Conservation (phyloP, 2,797 vertebrate genomes). For the Macrochelys suwanniensis region DNA sequence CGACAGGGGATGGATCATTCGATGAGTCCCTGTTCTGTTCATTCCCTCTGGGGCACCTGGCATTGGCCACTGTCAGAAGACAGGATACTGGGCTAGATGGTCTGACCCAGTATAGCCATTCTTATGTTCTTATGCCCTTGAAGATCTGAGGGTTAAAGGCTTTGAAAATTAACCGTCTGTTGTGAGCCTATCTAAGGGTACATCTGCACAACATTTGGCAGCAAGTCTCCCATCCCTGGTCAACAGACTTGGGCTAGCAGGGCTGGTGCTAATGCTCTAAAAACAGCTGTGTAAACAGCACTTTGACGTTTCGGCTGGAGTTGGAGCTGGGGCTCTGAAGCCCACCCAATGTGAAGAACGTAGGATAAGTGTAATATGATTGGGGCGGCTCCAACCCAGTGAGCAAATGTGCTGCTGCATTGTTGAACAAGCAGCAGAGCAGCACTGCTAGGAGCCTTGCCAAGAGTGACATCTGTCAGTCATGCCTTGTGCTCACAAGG, state of each 20-base stretch:
- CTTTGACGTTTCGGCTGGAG: not conserved
- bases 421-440: not conserved
- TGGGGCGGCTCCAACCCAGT: not conserved
- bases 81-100: too few species aligned
- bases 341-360: not conserved
- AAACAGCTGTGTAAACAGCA: not conserved
- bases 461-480: rapidly evolving
- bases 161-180: not conserved
- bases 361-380: not conserved
- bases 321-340: not conserved
- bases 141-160: not conserved
- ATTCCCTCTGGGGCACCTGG: too few species aligned
- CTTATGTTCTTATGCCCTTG: not conserved
- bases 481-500: not conserved
- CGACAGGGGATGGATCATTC: too few species aligned
- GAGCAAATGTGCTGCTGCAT: rapidly evolving
- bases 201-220: not conserved
- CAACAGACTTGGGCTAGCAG: not conserved
- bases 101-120: too few species aligned
- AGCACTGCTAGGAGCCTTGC: rapidly evolving
- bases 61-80: too few species aligned
- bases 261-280: not conserved
- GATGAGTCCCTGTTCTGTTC: too few species aligned
- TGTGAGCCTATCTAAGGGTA: not conserved
- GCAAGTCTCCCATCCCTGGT: not conserved